phyloP scores from a whole-genome alignment of 2,113 vertebrate genomes.

The Ophthalmolycus amberensis region DNA sequence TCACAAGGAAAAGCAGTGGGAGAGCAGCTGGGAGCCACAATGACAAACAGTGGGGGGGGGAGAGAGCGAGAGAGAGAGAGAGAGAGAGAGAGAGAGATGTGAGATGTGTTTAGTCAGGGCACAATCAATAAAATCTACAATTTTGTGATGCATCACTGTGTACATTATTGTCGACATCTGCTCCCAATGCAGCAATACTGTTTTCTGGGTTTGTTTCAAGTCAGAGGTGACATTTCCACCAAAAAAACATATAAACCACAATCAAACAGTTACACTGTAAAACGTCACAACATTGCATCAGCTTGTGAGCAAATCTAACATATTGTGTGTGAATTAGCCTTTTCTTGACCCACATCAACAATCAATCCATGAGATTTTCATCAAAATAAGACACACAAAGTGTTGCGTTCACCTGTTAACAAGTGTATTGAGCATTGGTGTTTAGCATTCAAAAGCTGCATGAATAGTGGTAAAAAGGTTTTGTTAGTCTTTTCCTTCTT shows the following conservation, averaged over 20 bases:
- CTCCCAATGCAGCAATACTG: neutral
- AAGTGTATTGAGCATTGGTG: neutral
- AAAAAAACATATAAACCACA: constrained; percentile 7
- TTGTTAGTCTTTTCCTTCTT: neutral
- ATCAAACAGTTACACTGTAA: neutral
- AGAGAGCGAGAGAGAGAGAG: neutral
- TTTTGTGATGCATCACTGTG: constrained; percentile 49
- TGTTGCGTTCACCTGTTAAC: neutral
- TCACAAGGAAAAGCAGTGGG: constrained; percentile 19
- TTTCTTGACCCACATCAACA: neutral
- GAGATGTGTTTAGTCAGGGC: constrained; percentile 11
- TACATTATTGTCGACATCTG: constrained; percentile 32
- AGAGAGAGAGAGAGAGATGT: neutral
- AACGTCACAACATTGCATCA: neutral
- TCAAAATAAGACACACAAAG: neutral
- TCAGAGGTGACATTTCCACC: neutral
- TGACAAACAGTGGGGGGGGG: neutral
- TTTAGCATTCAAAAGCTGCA: neutral
- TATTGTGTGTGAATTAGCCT: neutral
- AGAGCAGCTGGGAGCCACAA: neutral
- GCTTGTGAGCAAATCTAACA: neutral
- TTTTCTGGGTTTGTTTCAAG: neutral
- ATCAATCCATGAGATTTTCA: neutral
- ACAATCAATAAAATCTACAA: constrained; percentile 60
- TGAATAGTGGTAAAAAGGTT: neutral